phyloP scores from a whole-genome alignment of 2,888 invertebrate species.

The Lumbricus terrestris region DNA sequence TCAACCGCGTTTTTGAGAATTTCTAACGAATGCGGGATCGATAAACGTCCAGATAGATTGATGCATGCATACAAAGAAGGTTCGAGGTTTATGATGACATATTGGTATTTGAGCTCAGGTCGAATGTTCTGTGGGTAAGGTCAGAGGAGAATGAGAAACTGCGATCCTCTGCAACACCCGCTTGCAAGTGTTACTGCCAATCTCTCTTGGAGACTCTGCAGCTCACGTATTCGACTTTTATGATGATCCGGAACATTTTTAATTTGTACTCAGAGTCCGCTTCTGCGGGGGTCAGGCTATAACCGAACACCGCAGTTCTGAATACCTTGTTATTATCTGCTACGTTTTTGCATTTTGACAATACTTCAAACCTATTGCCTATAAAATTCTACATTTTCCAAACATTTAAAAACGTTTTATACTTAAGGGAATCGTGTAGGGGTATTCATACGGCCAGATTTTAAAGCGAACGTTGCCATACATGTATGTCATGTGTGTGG shows the following conservation, averaged over 20 bases:
- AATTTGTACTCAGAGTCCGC: background rate
- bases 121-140: background rate
- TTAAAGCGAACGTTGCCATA: too few relatives aligned
- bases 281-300: background rate
- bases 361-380: background rate
- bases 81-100: background rate
- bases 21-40: too few relatives aligned
- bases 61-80: background rate
- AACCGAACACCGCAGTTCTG: background rate
- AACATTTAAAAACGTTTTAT: background rate
- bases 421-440: background rate
- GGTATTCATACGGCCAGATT: background rate
- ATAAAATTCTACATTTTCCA: background rate
- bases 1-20: too few relatives aligned
- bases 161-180: background rate
- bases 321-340: background rate
- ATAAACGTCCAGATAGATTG: too few relatives aligned
- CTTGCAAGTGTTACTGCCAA: background rate
- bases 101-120: background rate
- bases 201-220: background rate
- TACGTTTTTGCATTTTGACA: background rate
- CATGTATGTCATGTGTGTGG: too few relatives aligned
- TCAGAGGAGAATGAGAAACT: background rate
- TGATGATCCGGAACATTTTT: background rate
- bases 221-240: background rate